Base-by-base conservation (phyloP, 2,797 vertebrate genomes). In the Huso huso region DNA sequence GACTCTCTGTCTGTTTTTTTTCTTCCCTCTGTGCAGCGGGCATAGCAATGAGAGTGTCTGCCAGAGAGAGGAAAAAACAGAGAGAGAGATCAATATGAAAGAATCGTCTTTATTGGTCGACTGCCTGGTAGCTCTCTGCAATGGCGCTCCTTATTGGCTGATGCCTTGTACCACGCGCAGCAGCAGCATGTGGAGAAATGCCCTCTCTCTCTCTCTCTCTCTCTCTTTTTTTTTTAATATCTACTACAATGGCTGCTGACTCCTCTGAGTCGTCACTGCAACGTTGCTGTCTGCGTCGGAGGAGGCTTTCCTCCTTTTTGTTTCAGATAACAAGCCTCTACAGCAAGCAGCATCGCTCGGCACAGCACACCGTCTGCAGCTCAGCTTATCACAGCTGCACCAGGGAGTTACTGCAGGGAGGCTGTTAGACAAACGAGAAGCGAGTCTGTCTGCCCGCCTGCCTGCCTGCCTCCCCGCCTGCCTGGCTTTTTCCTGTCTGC, bases 171-270 rank as follows among this genome's bases (percentile, higher is more conserved):
- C 79, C 78, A 66, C 86, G 81, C 76, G 86, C 83, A 86, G 82
- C 85, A 84, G 83, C 84, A 82, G 78, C 85, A 71, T 80, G 79
- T 83, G 83, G 82, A 78, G 81, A 87, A 84, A 77, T 84, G 74
- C 76, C 79, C 81, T 63, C 57, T 55, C 15, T 49, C 57, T 57
- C 57, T 65, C 50, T 51, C 49, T 62, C 65, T 73, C 63, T 65
- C 63, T 74, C 51, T 66, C 69, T 64, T 69, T 61, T 65, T 71
- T 66, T 72, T 74, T 77, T 73, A 65, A 76, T 81, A 75, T 74
- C 81, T 77, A 77, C 74, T 72, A 68, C 74, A 72, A 79, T 81
- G 74, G 78, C 81, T 75, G 81, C 83, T 73, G 83, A 77, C 81
- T 78, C 75, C 75, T 72, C 79, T 71, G 60, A 37, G 71, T 66